Evolutionary conservation across 2,797 vertebrate genomes (phyloP), one percentile per base, ranked within the genome.

Genomic region (Enteromius thamalakanensis): DNA sequence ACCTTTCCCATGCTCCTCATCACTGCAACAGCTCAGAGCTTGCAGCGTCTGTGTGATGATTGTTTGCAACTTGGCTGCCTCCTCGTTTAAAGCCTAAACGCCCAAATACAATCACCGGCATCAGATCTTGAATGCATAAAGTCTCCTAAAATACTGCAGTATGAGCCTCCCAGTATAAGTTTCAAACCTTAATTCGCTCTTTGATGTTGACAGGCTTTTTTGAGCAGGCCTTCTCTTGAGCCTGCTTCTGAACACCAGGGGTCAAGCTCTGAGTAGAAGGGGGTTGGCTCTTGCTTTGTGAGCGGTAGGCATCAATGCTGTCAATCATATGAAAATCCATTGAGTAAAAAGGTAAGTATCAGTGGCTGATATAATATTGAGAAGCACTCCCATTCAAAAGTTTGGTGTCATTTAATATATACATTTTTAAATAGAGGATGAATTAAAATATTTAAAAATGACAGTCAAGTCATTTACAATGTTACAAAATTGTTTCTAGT

Each of bases 11-110:
- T 96, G 95, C 4, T 93, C 92, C 69, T 93, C 93, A n/a, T 96
- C 95, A 1, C 93, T 94, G 49, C 95, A 96, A 92, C 93, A 96
- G 91, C 90, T 93, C 67, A 96, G 89, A 15, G 95, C 95, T 82
- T 95, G 94, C 68, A 95, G 89, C 0, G 95, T 95, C 90, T 96
- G 95, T 75, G 87, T 90, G 74, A 96, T 93, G 53, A 96, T 90
- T 3, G 81, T 94, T 91, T 95, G 94, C 67, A 95, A 89, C 72
- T 91, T 93, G 6, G 82, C 92, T 4, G 92, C 92, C 60, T 96
- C 95, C 76, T 94, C 93, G 60, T 88, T 94, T 2, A 95, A 90
- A 76, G 90, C 85, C 95, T 96, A 86, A 42, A 76, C 4, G 75
- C 65, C 9, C 32, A 80, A 71, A 82, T 45, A 9, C 6, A 67